Percentiles rank a stretch among this genome's conserved stretches.
Conservation (phyloP, 2,113 vertebrate genomes). For the Tupaia tana region DNA sequence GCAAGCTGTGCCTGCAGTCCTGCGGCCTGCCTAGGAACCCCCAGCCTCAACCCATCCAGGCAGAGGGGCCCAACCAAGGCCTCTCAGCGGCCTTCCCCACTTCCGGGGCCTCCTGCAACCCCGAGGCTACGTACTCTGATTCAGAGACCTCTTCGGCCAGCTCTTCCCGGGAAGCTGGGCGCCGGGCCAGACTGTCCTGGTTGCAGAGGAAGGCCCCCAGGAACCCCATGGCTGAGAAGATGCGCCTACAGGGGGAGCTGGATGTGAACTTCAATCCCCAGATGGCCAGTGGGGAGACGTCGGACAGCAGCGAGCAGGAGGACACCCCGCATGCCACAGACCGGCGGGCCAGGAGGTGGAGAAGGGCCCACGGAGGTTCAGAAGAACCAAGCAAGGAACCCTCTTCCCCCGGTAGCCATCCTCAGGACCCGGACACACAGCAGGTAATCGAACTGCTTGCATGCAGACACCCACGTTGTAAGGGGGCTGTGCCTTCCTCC, state of each 20-base stretch:
- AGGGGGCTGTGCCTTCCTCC: neutral
- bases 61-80: conserved; percentile 85
- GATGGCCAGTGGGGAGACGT: conserved; percentile 84
- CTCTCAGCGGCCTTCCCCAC: conserved; percentile 89
- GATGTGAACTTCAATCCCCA: conserved; percentile 97
- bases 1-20: conserved; percentile 82
- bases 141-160: conserved; percentile 92
- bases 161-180: conserved; percentile 85
- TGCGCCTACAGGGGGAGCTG: conserved; percentile 84
- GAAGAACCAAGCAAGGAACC: conserved; percentile 84
- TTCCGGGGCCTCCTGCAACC: conserved; percentile 90
- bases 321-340: conserved; percentile 86
- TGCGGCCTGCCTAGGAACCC: conserved; percentile 87
- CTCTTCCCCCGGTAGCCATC: conserved; percentile 49
- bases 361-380: conserved; percentile 86
- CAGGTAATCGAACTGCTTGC: conserved; percentile 83
- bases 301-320: conserved; percentile 94
- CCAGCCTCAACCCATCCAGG: conserved; percentile 88
- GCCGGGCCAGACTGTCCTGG: conserved; percentile 79
- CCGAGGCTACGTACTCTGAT: conserved; percentile 92
- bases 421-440: conserved; percentile 70
- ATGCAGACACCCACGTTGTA: rapidly evolving
- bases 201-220: conserved; percentile 85
- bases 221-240: conserved; percentile 72
- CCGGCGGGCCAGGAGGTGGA: conserved; percentile 89